Conservation (phyloP, 1,140 invertebrate genomes). For the Brachionus koreanus region DNA sequence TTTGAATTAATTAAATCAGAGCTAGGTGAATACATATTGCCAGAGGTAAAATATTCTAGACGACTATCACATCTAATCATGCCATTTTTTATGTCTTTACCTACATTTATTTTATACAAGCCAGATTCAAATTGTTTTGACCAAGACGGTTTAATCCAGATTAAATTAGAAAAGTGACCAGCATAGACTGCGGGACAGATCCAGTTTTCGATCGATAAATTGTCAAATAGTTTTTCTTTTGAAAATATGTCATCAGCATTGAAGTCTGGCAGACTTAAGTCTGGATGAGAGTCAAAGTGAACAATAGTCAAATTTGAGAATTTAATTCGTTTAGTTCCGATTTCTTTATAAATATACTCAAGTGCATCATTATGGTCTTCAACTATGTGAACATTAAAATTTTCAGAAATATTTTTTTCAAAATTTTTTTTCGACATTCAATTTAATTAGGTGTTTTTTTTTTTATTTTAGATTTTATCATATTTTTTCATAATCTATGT, state of each 20-base stretch:
- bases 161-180: constrained; percentile 71
- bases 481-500: neutral
- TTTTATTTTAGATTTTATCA: neutral
- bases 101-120: constrained; percentile 68
- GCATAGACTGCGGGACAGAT: constrained; percentile 78
- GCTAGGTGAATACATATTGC: neutral
- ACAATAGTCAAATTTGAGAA: constrained; percentile 70
- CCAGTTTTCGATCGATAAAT: constrained; percentile 76
- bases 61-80: neutral
- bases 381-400: constrained; percentile 59
- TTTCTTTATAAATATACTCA: constrained; percentile 69
- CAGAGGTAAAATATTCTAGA: neutral
- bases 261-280: constrained; percentile 73
- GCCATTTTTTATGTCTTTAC: constrained; percentile 65
- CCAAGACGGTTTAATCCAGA: constrained; percentile 86
- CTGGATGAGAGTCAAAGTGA: constrained; percentile 86
- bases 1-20: neutral
- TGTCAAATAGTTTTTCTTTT: constrained; percentile 62
- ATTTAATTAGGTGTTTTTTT: neutral
- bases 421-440: neutral
- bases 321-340: constrained; percentile 76
- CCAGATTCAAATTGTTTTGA: constrained; percentile 73
- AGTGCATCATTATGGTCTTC: constrained; percentile 72
- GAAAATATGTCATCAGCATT: constrained; percentile 67
- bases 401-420: neutral